phyloP scores from a whole-genome alignment of 2,797 vertebrate species.

The Vireo griseus region DNA sequence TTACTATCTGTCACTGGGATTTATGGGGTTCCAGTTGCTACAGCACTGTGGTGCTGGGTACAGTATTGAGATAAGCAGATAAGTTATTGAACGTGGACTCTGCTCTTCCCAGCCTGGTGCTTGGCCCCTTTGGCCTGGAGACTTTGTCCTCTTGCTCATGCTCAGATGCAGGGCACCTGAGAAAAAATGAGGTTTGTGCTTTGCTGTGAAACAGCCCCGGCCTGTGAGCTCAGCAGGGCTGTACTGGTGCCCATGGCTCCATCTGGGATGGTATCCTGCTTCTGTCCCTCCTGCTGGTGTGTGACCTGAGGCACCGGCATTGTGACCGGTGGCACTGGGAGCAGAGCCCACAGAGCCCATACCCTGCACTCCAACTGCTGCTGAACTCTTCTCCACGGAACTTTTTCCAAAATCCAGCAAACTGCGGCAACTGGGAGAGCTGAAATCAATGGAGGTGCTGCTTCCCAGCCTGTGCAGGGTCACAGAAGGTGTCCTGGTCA shows the following conservation, averaged over 20 bases:
- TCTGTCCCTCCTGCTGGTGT: fast-evolving
- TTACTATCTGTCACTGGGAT: slow-evolving; percentile 9
- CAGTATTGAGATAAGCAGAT: slow-evolving; percentile 25
- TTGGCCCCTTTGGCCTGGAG: background rate
- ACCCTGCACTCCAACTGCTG: background rate
- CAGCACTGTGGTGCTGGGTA: background rate
- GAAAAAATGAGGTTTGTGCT: background rate
- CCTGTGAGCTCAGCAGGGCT: fast-evolving
- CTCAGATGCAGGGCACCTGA: background rate
- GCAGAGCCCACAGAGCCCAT: background rate
- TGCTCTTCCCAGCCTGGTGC: background rate
- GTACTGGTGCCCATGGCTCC: fast-evolving
- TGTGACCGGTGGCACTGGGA: fast-evolving
- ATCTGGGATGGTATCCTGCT: fast-evolving
- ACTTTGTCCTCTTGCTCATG: background rate
- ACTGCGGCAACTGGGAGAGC: fast-evolving
- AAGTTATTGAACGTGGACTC: background rate
- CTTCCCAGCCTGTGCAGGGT: background rate
- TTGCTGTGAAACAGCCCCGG: background rate
- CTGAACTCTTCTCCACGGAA: background rate
- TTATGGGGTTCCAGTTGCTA: slow-evolving; percentile 12
- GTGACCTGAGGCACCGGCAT: fast-evolving
- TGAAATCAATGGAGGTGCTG: background rate
- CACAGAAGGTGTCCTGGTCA: background rate
- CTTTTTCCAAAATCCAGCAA: background rate